These are phyloP conservation scores for Calyptomena viridis DNA, from an alignment of 2,113 vertebrate genomes.

Conservation along the genomic window DNA sequence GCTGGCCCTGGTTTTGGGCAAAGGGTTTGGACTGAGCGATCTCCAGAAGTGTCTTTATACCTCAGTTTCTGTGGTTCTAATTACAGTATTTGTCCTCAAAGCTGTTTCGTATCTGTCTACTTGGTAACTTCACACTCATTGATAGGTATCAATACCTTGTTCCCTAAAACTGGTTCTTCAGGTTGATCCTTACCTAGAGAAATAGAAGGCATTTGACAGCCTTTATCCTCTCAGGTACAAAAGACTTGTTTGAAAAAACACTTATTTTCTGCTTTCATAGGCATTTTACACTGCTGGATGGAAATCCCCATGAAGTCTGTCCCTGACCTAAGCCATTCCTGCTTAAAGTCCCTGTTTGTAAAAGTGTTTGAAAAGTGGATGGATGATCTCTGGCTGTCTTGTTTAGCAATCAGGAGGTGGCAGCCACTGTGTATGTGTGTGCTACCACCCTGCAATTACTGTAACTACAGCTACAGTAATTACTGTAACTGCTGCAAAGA, in stretches of 20 bases:
- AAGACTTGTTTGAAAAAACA: not conserved
- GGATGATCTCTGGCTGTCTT: conserved; percentile 26
- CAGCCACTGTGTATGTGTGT: not conserved
- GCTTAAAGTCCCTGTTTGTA: not conserved
- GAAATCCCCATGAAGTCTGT: not conserved
- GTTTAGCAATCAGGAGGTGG: conserved; percentile 36
- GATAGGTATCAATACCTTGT: not conserved
- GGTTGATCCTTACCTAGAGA: not conserved
- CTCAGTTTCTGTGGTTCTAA: not conserved
- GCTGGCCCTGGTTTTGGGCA: not conserved
- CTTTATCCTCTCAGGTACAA: not conserved
- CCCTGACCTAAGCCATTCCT: not conserved
- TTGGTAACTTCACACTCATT: not conserved
- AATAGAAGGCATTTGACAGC: not conserved
- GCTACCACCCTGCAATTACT: conserved; percentile 53
- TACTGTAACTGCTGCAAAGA: conserved; percentile 54
- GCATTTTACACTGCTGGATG: not conserved
- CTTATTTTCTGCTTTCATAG: not conserved
- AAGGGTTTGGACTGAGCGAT: not conserved
- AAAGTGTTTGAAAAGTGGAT: not conserved
- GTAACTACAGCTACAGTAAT: conserved; percentile 47
- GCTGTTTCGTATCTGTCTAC: not conserved
- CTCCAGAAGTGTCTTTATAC: not conserved
- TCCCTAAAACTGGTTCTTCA: not conserved
- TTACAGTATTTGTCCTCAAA: not conserved